Evolutionary conservation across 1,140 invertebrate species (phyloP), one percentile per base, ranked within the genome.

Genomic region (Melanaphis sacchari): DNA sequence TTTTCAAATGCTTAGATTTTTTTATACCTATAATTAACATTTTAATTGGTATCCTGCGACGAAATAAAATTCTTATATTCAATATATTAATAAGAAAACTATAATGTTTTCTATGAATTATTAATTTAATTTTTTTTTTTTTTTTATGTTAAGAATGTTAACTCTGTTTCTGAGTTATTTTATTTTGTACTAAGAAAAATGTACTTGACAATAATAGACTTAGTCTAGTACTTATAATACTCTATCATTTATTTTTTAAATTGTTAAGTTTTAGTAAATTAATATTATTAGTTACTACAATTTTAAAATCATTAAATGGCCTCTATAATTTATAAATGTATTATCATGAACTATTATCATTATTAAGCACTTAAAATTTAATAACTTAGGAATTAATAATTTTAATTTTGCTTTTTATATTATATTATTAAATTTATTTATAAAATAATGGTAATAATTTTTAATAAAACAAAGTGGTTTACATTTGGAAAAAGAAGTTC

Each of bases 171-270:
- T 9, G 54, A n/a, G 4, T 31, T 66, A 66, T 18, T n/a, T 15
- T 5, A 66, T 18, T 66, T 18, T 18, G 11, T 66, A 8, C 4
- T 18, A 5, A n/a, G 31, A 18, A 66, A 31, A 66, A n/a, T 66
- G 15, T 0, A 5, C 15, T 4, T n/a, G 0, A n/a, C 2, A 15
- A 66, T 66, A 18, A n/a, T n/a, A 1, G 4, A 31, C 15, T 66
- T 18, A n/a, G 4, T n/a, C 31, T n/a, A n/a, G 31, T 66, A 59
- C 26, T 31, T 31, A 11, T 31, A 11, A 59, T 31, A 3, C 26
- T 9, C 24, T 54, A 24, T n/a, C n/a, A n/a, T n/a, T n/a, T n/a
- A n/a, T n/a, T n/a, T n/a, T n/a, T n/a, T 8, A 43, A 43, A 43
- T 43, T 43, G 9, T 7, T 5, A 43, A 8, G 9, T 43, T 54